Conservation (phyloP, 1,140 invertebrate species). For the Drosophila triauraria region DNA sequence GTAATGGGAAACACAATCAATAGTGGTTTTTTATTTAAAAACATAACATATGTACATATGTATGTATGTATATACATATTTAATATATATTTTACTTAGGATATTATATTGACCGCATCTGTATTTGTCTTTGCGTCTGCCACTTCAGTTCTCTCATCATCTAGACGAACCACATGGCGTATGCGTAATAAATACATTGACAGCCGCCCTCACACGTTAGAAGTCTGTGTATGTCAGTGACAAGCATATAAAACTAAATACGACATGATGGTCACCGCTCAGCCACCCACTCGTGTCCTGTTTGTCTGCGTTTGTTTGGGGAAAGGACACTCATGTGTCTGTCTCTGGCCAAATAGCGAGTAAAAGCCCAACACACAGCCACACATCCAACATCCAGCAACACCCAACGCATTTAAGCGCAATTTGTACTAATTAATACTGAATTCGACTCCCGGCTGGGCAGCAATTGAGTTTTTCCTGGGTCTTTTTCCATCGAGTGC, state of each 20-base stretch:
- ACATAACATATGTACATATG: too few relatives aligned
- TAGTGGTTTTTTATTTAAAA: too few relatives aligned
- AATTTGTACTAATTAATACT: conserved; percentile 76
- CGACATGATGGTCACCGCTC: conserved; percentile 41
- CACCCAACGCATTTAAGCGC: conserved; percentile 58
- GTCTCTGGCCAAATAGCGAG: conserved; percentile 45
- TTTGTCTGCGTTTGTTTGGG: conserved; percentile 48
- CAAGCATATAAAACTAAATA: conserved; percentile 72
- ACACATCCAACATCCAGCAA: conserved; percentile 12
- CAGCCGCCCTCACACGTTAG: conserved; percentile 23
- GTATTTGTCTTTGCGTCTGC: conserved; percentile 15
- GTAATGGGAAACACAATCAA: too few relatives aligned
- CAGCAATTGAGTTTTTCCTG: conserved; percentile 27
- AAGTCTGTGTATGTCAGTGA: conserved; percentile 52
- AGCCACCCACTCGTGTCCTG: conserved; percentile 19
- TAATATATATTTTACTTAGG: neutral
- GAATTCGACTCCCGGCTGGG: conserved; percentile 47
- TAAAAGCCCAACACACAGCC: conserved; percentile 24
- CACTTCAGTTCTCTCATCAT: conserved; percentile 42
- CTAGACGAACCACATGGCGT: conserved; percentile 51
- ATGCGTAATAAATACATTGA: conserved; percentile 70
- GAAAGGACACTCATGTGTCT: conserved; percentile 48
- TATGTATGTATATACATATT: too few relatives aligned
- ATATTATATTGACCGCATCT: conserved; percentile 5
- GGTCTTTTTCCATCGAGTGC: conserved; percentile 8